These are phyloP conservation scores for Siphonodentalium dalli DNA, from an alignment of 2,888 invertebrate genomes.

Conservation along the genomic window DNA sequence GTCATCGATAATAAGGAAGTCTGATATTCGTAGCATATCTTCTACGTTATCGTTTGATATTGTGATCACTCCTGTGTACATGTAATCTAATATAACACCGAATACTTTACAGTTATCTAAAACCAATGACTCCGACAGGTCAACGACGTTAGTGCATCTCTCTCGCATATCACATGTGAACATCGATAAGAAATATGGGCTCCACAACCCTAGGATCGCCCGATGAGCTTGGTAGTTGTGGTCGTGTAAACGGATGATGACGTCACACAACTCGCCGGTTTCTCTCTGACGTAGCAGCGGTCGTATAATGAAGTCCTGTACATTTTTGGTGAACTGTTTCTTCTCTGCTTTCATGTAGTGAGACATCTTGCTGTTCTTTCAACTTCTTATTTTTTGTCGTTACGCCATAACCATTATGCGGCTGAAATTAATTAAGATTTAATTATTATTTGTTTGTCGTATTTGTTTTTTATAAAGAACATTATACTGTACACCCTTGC, in stretches of 20 bases:
- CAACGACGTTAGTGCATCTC: constrained; percentile 45
- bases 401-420: no score
- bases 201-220: constrained; percentile 57
- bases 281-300: constrained; percentile 54
- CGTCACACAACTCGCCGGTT: constrained; percentile 59
- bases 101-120: constrained; percentile 54
- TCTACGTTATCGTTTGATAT: constrained; percentile 52
- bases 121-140: constrained; percentile 53
- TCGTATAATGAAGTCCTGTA: constrained; percentile 50
- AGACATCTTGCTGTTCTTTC: no score
- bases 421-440: no score
- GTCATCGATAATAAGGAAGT: constrained; percentile 60
- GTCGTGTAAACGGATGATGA: constrained; percentile 49
- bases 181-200: constrained; percentile 62
- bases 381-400: no score
- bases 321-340: constrained; percentile 50
- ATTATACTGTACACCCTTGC: no score
- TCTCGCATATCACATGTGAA: constrained; percentile 62
- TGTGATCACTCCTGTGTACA: constrained; percentile 57
- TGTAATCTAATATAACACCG: constrained; percentile 51
- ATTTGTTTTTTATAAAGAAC: no score
- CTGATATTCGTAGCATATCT: constrained; percentile 55
- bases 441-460: no score
- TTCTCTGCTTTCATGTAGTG: constrained; percentile 54
- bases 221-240: constrained; percentile 48